Evolutionary conservation across 2,113 vertebrate genomes (phyloP), one percentile per base, ranked within the genome.

Genomic region (Alethe diademata): DNA sequence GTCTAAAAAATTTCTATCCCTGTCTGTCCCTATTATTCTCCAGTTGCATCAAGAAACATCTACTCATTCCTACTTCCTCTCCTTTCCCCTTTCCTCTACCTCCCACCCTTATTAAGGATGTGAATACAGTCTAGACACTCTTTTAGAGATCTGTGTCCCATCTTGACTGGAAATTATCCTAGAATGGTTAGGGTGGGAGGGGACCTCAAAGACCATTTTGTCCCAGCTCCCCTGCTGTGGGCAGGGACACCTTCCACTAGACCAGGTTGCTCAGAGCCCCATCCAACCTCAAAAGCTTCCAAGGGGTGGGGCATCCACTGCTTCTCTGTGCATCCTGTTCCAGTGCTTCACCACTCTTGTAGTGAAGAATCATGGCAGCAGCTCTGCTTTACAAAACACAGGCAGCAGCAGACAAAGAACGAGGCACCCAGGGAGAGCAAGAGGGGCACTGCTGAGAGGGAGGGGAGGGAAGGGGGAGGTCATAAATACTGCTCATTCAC

Each of bases 91-190:
- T 79, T 18, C 25, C 26, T 53, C 61, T 19, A 45, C 22, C 12
- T 56, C n/a, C 19, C 2, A 18, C 6, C 14, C 20, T 45, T 35
- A 47, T 70, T 57, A 3, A 80, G 38, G 56, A 50, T 11, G 11
- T 5, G 4, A 24, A 29, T 10, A 51, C 0, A 3, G 26, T 42
- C 45, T 33, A 58, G 57, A 82, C 0, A 5, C 9, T 56, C 11
- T 29, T 60, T 54, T 19, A 87, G 65, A 6, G 26, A 43, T n/a
- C 33, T 14, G 19, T 8, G 12, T 26, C 54, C 61, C 50, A 14
- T 25, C 73, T 65, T 29, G 35, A 56, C n/a, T 71, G 70, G 66
- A 92, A 93, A 70, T 69, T 61, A 38, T 19, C 18, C 38, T 17
- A 56, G 56, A 42, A 62, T 56, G 22, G 20, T 38, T 19, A 51